These are phyloP conservation scores for Eulithis testata DNA, from an alignment of 2,888 invertebrate genomes.

Conservation along the genomic window DNA sequence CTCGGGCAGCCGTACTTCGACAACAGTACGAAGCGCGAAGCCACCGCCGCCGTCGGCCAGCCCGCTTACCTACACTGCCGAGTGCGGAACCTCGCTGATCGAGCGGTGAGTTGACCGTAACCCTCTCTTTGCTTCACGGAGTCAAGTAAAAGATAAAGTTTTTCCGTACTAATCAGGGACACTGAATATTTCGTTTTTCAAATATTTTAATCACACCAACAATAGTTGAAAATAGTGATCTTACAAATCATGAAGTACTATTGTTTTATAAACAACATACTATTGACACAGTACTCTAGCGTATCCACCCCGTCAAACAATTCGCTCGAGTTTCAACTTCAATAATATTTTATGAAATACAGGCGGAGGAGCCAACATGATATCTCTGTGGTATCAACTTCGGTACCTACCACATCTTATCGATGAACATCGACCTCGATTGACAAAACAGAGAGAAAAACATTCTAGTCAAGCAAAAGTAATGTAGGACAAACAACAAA, in stretches of 20 bases:
- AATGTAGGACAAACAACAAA: constrained; percentile 24
- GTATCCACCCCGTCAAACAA: too few species aligned
- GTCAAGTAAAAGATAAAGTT: too few species aligned
- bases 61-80: constrained; percentile 93
- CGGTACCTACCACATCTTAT: constrained; percentile 2
- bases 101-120: constrained; percentile 88
- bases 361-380: not conserved
- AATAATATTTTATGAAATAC: too few species aligned
- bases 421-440: constrained; percentile 12
- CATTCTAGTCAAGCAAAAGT: constrained; percentile 14
- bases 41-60: constrained; percentile 94
- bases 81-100: constrained; percentile 93
- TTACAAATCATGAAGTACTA: too few species aligned
- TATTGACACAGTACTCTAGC: too few species aligned
- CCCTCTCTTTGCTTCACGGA: too few species aligned
- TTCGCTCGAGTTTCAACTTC: too few species aligned
- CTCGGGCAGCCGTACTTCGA: constrained; percentile 95
- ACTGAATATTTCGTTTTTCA: too few species aligned
- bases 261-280: too few species aligned
- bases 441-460: constrained; percentile 17
- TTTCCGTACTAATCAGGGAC: too few species aligned
- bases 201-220: too few species aligned
- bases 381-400: not conserved
- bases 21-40: constrained; percentile 92
- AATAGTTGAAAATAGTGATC: too few species aligned